These are phyloP conservation scores for Oceanites oceanicus DNA, from an alignment of 2,113 vertebrate genomes.

Conservation along the genomic window DNA sequence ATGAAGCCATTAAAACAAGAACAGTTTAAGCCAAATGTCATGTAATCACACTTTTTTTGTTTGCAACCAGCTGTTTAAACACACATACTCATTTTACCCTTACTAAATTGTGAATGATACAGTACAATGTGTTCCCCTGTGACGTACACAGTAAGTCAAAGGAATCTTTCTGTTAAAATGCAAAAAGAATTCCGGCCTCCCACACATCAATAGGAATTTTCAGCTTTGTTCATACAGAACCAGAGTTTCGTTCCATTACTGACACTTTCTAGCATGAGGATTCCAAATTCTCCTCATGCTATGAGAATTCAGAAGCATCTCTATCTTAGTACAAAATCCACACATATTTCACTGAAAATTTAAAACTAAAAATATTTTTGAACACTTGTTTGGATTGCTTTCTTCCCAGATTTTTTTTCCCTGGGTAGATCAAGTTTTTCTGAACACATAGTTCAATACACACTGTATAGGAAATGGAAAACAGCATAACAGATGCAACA, in stretches of 20 bases:
- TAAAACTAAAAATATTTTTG: background rate
- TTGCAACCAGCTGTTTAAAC: background rate
- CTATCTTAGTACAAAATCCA: background rate
- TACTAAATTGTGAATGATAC: background rate
- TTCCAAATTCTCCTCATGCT: background rate
- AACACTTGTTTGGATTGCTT: background rate
- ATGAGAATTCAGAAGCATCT: background rate
- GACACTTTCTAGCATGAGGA: background rate
- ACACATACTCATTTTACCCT: background rate
- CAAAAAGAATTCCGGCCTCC: background rate
- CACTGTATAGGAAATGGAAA: background rate
- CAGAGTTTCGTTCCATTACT: background rate
- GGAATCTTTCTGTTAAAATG: background rate
- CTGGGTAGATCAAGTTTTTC: background rate
- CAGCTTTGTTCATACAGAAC: accelerated
- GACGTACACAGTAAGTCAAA: background rate
- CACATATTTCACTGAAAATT: background rate
- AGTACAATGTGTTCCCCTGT: background rate
- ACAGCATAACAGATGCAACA: background rate
- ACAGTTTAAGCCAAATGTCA: background rate
- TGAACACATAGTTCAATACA: background rate
- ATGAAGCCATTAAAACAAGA: background rate
- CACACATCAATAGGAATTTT: background rate
- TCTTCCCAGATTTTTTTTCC: background rate
- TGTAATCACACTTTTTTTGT: background rate